Conservation (phyloP, 2,888 invertebrate genomes). For the Epiperipatus broadwayi region DNA sequence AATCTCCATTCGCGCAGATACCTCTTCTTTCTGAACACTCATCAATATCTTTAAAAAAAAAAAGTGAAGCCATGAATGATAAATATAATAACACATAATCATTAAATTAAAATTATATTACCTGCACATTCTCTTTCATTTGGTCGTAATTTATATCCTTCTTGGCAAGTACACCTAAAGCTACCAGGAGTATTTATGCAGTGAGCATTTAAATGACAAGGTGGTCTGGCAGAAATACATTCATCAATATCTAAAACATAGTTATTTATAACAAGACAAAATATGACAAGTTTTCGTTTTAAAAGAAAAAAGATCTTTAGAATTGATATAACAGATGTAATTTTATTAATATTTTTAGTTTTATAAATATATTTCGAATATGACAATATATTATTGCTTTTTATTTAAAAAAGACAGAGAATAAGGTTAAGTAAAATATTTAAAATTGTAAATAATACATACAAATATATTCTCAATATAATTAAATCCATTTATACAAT, state of each 20-base stretch:
- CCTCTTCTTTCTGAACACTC: slow-evolving; percentile 47
- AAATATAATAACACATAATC: not conserved
- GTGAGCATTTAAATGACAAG: slow-evolving; percentile 49
- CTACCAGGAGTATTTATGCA: slow-evolving; percentile 59
- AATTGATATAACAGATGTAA: no score
- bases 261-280: no score
- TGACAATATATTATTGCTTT: no score
- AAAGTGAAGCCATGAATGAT: slow-evolving; percentile 5
- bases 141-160: slow-evolving; percentile 46
- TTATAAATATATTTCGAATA: no score
- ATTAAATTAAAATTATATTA: slow-evolving; percentile 21
- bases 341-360: no score
- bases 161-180: slow-evolving; percentile 55
- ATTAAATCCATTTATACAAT: no score
- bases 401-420: no score
- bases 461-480: no score
- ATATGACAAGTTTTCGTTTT: no score
- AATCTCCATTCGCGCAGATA: slow-evolving; percentile 53
- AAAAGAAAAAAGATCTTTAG: no score
- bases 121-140: slow-evolving; percentile 49
- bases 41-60: slow-evolving; percentile 39
- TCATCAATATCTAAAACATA: slow-evolving; percentile 48
- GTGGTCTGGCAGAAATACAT: slow-evolving; percentile 42
- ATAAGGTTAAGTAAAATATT: no score
- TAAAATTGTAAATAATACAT: no score